phyloP scores from a whole-genome alignment of 92 coral and sea anemone species.

The Virgularia gustaviana region DNA sequence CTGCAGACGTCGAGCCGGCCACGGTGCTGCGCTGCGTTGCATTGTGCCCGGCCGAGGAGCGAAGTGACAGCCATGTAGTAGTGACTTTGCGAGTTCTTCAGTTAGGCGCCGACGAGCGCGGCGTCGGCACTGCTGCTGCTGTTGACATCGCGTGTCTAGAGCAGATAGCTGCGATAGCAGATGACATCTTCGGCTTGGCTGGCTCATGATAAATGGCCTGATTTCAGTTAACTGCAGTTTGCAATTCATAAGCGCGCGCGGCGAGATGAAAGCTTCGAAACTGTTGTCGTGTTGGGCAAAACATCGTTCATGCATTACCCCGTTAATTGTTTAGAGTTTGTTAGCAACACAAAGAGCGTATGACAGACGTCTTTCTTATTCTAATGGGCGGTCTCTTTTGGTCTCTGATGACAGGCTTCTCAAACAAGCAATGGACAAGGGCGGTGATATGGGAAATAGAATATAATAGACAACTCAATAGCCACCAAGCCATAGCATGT shows the following conservation, averaged over 20 bases:
- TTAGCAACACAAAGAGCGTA: conserved; percentile 90
- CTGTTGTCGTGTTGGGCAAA: conserved; percentile 74
- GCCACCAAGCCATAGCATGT: conserved; percentile 92
- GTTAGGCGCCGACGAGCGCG: no score
- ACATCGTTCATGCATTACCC: conserved; percentile 84
- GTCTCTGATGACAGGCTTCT: conserved; percentile 89
- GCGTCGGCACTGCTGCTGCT: no score
- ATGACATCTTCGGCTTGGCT: no score
- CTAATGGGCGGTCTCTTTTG: conserved; percentile 99
- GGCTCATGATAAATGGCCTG: not conserved
- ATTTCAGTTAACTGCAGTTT: not conserved
- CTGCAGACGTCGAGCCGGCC: no score
- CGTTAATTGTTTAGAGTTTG: conserved; percentile 92
- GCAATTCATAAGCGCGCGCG: conserved; percentile 69
- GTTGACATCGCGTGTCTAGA: no score
- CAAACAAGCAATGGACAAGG: conserved; percentile 87
- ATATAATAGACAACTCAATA: conserved; percentile 97
- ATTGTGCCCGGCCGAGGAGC: no score
- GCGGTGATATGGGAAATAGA: conserved; percentile 98
- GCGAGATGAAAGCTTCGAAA: conserved; percentile 98
- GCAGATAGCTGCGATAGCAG: no score
- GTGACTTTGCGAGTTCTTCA: no score
- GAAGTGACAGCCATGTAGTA: no score
- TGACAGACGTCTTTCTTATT: conserved; percentile 89
- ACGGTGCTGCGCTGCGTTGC: no score